Conservation (phyloP, 2,888 invertebrate genomes). For the Rugalucina vietnamica region DNA sequence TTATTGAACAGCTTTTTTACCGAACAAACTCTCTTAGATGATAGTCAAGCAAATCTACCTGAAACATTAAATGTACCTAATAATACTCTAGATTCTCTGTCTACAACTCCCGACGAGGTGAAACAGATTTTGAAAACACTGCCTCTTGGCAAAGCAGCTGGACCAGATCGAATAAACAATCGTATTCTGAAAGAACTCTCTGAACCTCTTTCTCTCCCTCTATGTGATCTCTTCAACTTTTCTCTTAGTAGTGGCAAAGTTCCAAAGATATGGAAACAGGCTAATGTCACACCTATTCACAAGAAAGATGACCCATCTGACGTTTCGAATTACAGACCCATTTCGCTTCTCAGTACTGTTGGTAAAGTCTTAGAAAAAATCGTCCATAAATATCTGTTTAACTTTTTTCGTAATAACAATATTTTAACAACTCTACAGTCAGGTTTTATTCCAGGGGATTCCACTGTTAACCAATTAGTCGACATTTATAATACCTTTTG, state of each 20-base stretch:
- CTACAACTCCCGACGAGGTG: background rate
- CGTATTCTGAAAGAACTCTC: constrained; percentile 9
- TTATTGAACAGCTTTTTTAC: background rate
- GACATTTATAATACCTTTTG: constrained; percentile 28
- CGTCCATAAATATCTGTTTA: constrained; percentile 18
- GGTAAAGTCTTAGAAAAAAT: constrained; percentile 20
- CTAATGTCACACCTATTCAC: constrained; percentile 16
- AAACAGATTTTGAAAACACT: background rate
- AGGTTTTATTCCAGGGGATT: constrained; percentile 37
- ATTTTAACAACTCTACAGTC: constrained; percentile 24
- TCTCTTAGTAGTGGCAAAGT: constrained; percentile 2
- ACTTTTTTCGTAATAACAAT: constrained; percentile 4
- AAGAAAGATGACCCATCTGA: constrained; percentile 19
- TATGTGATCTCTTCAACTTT: constrained; percentile 26
- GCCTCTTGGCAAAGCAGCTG: constrained; percentile 14
- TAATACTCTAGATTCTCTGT: background rate
- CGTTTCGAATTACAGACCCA: constrained; percentile 30
- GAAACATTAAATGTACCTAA: background rate
- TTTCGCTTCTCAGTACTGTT: constrained; percentile 7
- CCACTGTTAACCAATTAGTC: constrained; percentile 31
- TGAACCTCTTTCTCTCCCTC: constrained; percentile 9
- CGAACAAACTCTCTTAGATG: background rate
- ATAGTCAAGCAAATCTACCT: background rate
- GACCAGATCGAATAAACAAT: too few relatives aligned
- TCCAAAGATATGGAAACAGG: constrained; percentile 28